Evolutionary conservation across 2,797 vertebrate species (phyloP), one percentile per base, ranked within the genome.

Genomic region (Chanos chanos): DNA sequence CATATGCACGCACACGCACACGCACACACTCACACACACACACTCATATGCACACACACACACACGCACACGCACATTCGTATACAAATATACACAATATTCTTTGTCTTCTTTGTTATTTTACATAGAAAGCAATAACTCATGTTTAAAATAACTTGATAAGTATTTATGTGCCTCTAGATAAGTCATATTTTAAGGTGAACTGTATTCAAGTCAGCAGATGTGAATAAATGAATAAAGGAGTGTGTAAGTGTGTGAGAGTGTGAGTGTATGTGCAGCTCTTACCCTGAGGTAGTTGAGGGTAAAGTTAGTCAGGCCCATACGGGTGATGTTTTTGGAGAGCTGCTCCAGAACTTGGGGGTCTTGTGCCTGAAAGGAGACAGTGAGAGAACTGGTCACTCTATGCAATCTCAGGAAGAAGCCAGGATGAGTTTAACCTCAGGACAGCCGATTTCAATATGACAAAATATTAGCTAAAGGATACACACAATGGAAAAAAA

Each of bases 281-380:
- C 91, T 94, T 92, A 99, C 97, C 94, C 96, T 96, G 97, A 99
- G 97, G 95, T 99, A 99, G 97, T 99, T 99, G 91, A 99, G 95
- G 83, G 97, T 99, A 90, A 99, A 97, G 89, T 98, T 99, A 80
- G 96, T 99, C 83, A 98, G 89, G 76, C 97, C 97, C 96, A 98
- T 98, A 75, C 97, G 94, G 82, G 96, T 99, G 89, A 99, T 97
- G 89, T 99, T 99, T 96, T 98, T 99, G 82, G 95, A 98, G 85
- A 99, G 92, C 83, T 99, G 97, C 84, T 99, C 97, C 90, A 99
- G 89, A 86, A 97, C 94, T 92, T 98, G 96, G 90, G 97, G 94
- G 89, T 99, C 97, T 91, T 98, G 95, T 87, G 97, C 94, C 96
- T 99, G 81, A 22, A 80, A 79, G 65, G 61, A 72, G 54, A 39